Percentiles rank a stretch among this genome's conserved stretches.
phyloP scores from a whole-genome alignment of 2,113 vertebrate species.

The crab-eating macaque (Macaca fascicularis) region DNA sequence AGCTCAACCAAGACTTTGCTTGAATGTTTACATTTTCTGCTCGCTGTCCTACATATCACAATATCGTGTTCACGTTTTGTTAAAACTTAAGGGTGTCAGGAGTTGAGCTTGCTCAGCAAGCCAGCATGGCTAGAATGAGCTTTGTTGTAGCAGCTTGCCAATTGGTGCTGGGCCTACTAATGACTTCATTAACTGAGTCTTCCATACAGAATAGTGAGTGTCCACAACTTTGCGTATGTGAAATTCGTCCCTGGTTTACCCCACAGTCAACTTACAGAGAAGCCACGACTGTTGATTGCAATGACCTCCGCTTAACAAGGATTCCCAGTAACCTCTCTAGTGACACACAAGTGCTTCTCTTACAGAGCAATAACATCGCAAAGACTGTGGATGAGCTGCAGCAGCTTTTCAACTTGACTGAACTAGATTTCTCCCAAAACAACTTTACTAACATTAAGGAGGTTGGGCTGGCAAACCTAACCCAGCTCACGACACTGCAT shows the following conservation, averaged over 20 bases:
- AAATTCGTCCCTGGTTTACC: slow-evolving; percentile 98
- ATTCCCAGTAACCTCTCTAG: slow-evolving; percentile 96
- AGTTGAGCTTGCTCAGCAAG: slow-evolving; percentile 38
- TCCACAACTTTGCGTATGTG: slow-evolving; percentile 97
- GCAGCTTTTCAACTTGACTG: slow-evolving; percentile 95
- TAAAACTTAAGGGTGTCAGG: neutral
- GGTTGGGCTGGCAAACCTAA: slow-evolving; percentile 94
- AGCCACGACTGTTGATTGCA: slow-evolving; percentile 98
- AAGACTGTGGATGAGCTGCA: slow-evolving; percentile 94
- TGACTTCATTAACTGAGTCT: slow-evolving; percentile 84
- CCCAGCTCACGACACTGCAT: slow-evolving; percentile 96
- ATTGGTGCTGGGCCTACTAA: slow-evolving; percentile 86
- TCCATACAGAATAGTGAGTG: slow-evolving; percentile 90
- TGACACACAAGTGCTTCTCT: slow-evolving; percentile 97
- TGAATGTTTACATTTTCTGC: slow-evolving; percentile 61
- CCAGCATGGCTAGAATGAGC: slow-evolving; percentile 88
- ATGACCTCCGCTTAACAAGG: slow-evolving; percentile 95
- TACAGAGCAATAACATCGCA: slow-evolving; percentile 98
- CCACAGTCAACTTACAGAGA: slow-evolving; percentile 98
- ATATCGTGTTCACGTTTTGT: neutral
- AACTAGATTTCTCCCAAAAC: slow-evolving; percentile 97
- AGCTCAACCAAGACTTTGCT: slow-evolving; percentile 55
- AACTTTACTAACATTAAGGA: slow-evolving; percentile 95
- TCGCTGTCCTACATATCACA: neutral
- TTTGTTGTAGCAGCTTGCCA: slow-evolving; percentile 79